phyloP scores from a whole-genome alignment of 2,113 vertebrate species.

The Petrocephalus zakoni region DNA sequence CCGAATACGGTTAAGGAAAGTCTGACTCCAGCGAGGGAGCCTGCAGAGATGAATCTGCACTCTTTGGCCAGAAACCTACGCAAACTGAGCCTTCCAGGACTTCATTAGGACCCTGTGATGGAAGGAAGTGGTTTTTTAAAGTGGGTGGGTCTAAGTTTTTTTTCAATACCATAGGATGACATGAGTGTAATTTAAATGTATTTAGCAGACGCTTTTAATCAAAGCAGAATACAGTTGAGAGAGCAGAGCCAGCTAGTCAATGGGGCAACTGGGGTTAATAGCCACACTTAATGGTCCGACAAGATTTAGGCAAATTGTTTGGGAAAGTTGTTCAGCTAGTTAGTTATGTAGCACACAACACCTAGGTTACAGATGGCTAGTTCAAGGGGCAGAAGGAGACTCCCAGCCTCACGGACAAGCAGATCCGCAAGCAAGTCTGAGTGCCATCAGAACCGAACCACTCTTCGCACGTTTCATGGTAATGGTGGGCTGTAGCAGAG shows the following conservation, averaged over 20 bases:
- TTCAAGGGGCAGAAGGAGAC: background rate
- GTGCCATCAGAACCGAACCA: background rate
- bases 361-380: background rate
- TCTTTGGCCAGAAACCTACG: background rate
- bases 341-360: background rate
- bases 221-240: background rate
- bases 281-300: background rate
- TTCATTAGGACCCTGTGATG: background rate
- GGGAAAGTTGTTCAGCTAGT: background rate
- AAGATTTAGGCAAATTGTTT: background rate
- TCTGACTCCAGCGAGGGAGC: background rate
- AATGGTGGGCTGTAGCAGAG: background rate
- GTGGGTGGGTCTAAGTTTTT: background rate
- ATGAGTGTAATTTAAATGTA: background rate
- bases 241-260: background rate
- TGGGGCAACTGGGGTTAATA: background rate
- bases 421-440: background rate
- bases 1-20: too few species aligned
- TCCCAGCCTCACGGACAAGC: background rate
- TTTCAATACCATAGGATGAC: background rate
- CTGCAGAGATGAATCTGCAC: background rate
- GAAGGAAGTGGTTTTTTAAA: background rate
- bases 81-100: background rate
- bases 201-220: background rate
- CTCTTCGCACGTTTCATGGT: background rate